A percentile compares a stretch with the other conserved stretches of the same genome.
phyloP scores from a whole-genome alignment of 2,797 vertebrate genomes.

The Scolopax bukidnonensis region DNA sequence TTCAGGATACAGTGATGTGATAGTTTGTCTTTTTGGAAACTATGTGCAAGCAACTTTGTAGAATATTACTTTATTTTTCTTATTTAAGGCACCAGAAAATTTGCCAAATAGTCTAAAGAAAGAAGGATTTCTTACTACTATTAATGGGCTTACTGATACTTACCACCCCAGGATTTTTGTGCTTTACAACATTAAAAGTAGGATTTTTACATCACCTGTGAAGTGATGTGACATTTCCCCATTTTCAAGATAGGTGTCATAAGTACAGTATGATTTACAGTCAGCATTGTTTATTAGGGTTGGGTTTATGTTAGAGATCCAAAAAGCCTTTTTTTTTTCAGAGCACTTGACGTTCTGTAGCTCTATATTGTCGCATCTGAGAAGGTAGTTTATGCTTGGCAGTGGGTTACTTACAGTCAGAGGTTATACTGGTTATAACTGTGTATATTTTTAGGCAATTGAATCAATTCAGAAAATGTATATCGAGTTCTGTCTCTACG shows the following conservation, averaged over 20 bases:
- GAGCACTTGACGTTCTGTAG: background rate
- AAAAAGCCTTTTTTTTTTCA: background rate
- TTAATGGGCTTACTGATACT: background rate
- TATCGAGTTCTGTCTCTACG: background rate
- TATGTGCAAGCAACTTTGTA: background rate
- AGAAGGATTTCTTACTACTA: background rate
- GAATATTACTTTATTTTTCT: background rate
- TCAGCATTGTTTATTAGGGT: background rate
- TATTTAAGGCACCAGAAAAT: background rate
- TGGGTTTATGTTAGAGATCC: background rate
- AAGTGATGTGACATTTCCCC: background rate
- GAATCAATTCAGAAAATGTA: background rate
- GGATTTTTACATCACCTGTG: background rate
- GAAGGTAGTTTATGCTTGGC: background rate
- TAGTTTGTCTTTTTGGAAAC: background rate
- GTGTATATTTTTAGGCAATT: background rate
- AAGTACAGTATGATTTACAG: background rate
- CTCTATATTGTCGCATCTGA: accelerated
- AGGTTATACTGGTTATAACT: background rate
- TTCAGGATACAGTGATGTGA: background rate
- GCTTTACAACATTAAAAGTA: background rate
- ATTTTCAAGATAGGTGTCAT: background rate
- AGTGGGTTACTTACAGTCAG: background rate
- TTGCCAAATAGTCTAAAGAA: background rate
- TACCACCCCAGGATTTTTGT: background rate